These are phyloP conservation scores for Taphrorychus bicolor DNA, from an alignment of 2,888 invertebrate genomes.

Conservation along the genomic window DNA sequence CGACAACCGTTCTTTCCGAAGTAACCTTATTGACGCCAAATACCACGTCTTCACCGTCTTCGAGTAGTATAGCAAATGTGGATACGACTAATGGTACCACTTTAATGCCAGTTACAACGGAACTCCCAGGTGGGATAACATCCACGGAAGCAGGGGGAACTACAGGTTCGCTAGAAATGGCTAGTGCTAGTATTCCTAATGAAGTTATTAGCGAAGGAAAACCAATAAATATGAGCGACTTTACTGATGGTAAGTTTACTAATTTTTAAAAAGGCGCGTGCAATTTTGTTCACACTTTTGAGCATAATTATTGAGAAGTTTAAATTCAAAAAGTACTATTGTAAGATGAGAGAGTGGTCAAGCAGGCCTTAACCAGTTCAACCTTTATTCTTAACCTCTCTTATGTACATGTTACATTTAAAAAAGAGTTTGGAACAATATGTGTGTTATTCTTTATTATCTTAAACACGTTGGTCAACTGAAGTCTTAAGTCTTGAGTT, in stretches of 20 bases:
- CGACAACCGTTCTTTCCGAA: constrained; percentile 2
- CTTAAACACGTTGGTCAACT: too few species aligned
- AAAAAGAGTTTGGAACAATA: too few species aligned
- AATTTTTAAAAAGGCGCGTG: background rate
- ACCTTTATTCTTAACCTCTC: too few species aligned
- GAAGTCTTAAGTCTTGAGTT: too few species aligned
- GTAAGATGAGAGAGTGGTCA: too few species aligned
- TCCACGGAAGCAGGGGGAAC: background rate
- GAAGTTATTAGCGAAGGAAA: constrained; percentile 15
- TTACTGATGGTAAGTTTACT: constrained; percentile 56
- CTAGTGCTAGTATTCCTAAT: constrained; percentile 5
- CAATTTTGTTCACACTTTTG: too few species aligned
- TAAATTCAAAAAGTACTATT: too few species aligned
- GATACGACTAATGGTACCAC: constrained; percentile 20
- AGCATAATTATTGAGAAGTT: too few species aligned
- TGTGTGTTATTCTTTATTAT: too few species aligned
- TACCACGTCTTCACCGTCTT: constrained; percentile 13
- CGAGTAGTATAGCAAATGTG: background rate
- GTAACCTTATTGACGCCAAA: background rate
- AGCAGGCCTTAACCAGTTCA: too few species aligned
- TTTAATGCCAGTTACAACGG: constrained; percentile 8
- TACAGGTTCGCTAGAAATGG: background rate
- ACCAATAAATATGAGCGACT: constrained; percentile 58
- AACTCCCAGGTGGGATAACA: background rate
- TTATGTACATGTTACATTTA: too few species aligned